phyloP scores from a whole-genome alignment of 2,113 vertebrate species.

The Conger conger region DNA sequence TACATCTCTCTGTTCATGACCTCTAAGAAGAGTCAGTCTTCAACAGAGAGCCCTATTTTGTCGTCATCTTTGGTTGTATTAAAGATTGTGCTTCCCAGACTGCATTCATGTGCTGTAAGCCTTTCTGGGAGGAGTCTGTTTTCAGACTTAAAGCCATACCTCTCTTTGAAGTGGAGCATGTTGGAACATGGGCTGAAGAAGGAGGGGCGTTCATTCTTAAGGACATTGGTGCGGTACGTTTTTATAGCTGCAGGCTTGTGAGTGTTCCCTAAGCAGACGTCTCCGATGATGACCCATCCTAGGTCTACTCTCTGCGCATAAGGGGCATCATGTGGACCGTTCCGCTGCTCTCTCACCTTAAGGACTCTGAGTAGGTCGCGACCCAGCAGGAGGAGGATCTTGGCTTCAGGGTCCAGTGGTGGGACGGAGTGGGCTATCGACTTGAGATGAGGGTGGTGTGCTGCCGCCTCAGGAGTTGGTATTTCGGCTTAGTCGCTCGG shows the following conservation, averaged over 20 bases:
- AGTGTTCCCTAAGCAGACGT: not conserved
- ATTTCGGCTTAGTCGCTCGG: not conserved
- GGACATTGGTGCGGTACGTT: not conserved
- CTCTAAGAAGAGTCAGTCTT: slow-evolving; percentile 20
- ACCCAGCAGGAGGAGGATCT: slow-evolving; percentile 20
- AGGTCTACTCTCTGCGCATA: too few species aligned
- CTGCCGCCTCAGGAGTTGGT: not conserved
- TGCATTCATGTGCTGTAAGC: not conserved
- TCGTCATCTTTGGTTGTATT: slow-evolving; percentile 10
- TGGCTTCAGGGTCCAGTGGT: not conserved
- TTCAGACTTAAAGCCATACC: too few species aligned
- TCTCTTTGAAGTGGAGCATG: not conserved
- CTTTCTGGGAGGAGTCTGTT: not conserved
- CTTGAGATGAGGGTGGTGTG: slow-evolving; percentile 5
- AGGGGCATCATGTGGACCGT: slow-evolving; percentile 16
- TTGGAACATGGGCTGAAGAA: slow-evolving; percentile 22
- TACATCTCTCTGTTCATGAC: slow-evolving; percentile 22
- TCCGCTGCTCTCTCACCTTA: slow-evolving; percentile 13
- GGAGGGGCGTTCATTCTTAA: slow-evolving; percentile 5
- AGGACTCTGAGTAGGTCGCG: not conserved
- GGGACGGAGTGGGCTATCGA: slow-evolving; percentile 2
- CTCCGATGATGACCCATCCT: not conserved
- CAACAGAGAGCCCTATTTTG: slow-evolving; percentile 4
- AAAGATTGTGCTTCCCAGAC: slow-evolving; percentile 11
- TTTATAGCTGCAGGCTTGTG: not conserved